These are phyloP conservation scores for Borostomias antarcticus DNA, from an alignment of 2,797 vertebrate genomes.

Conservation along the genomic window DNA sequence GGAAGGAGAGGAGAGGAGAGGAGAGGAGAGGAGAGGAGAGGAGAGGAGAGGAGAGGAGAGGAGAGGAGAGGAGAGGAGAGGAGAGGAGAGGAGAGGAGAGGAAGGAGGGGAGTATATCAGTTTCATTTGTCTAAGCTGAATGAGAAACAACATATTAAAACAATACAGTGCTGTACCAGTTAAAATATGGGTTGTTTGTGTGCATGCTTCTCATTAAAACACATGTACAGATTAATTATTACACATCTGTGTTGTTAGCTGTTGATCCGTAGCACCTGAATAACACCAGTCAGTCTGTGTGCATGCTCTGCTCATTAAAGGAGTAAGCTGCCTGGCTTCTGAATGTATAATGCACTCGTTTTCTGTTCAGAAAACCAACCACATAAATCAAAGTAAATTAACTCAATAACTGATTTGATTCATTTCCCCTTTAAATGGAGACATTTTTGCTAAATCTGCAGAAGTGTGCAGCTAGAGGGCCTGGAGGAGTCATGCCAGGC, in stretches of 20 bases:
- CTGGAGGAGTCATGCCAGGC: constrained; percentile 42
- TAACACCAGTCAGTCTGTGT: constrained; percentile 48
- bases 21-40: too few relatives aligned
- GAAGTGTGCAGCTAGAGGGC: constrained; percentile 44
- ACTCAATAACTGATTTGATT: constrained; percentile 73
- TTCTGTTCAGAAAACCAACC: constrained; percentile 57
- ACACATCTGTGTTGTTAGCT: constrained; percentile 49
- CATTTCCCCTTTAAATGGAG: constrained; percentile 55
- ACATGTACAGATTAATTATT: constrained; percentile 54
- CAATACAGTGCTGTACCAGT: not conserved
- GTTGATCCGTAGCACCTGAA: constrained; percentile 59
- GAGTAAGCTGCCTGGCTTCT: constrained; percentile 54
- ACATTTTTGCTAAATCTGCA: constrained; percentile 62
- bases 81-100: not conserved
- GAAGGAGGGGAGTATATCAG: not conserved
- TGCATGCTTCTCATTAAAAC: constrained; percentile 43
- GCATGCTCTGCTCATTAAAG: constrained; percentile 58
- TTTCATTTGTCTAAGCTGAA: not conserved
- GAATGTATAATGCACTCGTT: constrained; percentile 57
- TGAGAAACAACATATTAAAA: not conserved
- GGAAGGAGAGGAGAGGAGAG: too few relatives aligned
- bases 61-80: not conserved
- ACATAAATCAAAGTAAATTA: constrained; percentile 78
- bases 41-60: too few relatives aligned
- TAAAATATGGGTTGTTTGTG: constrained; percentile 23